Conservation (phyloP, 2,888 invertebrate genomes). For the Nemoura dubitans region DNA sequence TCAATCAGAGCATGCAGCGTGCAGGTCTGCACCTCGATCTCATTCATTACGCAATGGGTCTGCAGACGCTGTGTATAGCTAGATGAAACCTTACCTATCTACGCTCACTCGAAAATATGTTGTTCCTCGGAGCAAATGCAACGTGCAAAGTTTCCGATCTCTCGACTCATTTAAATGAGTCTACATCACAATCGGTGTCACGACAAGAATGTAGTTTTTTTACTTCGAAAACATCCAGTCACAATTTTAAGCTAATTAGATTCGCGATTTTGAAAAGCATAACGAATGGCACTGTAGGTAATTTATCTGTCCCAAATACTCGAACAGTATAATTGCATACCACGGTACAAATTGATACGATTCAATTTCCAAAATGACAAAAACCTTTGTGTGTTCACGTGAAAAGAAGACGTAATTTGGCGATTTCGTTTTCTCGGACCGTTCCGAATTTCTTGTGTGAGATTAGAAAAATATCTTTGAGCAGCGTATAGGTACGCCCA, state of each 20-base stretch:
- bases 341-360: not conserved
- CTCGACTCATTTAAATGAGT: not conserved
- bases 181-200: not conserved
- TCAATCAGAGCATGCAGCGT: not conserved
- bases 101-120: not conserved
- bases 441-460: not conserved
- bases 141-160: not conserved
- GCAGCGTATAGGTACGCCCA: not conserved
- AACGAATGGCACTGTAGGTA: conserved; percentile 12
- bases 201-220: not conserved
- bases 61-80: not conserved
- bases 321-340: not conserved
- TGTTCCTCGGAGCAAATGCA: not conserved
- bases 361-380: conserved; percentile 12
- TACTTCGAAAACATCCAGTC: not conserved
- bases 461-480: not conserved
- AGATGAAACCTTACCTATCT: not conserved
- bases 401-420: not conserved
- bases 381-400: not conserved
- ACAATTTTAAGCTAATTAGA: not conserved
- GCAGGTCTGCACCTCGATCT: not conserved
- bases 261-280: conserved; percentile 4
- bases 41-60: not conserved
- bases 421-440: not conserved
- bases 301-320: not conserved